Evolutionary conservation across 2,797 vertebrate genomes (phyloP).

Genomic region (Lithobates pipiens): DNA sequence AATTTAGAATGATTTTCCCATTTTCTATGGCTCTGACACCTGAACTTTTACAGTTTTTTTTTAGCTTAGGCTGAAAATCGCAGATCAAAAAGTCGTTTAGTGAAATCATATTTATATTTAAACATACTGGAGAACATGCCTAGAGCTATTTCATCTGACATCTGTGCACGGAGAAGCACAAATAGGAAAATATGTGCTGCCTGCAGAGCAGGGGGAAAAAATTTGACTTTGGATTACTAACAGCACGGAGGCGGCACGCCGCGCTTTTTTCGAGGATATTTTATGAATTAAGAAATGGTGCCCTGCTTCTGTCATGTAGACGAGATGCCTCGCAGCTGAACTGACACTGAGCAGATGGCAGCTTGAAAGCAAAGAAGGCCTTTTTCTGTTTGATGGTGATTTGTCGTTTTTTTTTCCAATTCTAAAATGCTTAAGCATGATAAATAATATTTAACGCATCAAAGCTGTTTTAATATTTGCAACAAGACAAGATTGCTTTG

Average conservation of each 20-base stretch:
- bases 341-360: conserved; percentile 1
- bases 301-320: neutral
- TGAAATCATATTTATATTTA: conserved; percentile 8
- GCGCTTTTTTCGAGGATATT: neutral
- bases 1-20: too few relatives aligned
- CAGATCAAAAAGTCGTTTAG: neutral
- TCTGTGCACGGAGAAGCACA: neutral
- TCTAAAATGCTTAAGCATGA: neutral
- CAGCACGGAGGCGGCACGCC: neutral
- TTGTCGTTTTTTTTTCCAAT: neutral
- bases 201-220: neutral
- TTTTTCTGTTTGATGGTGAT: neutral
- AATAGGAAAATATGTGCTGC: neutral
- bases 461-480: neutral
- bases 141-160: neutral
- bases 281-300: neutral
- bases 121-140: conserved; percentile 14
- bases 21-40: too few relatives aligned
- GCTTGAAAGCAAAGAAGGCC: neutral
- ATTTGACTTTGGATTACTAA: neutral
- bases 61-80: too few relatives aligned
- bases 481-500: neutral
- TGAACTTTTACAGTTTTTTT: too few relatives aligned
- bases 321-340: neutral
- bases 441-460: neutral